Evolutionary conservation across 2,888 invertebrate genomes (phyloP).

Genomic region (Hipparchia semele): DNA sequence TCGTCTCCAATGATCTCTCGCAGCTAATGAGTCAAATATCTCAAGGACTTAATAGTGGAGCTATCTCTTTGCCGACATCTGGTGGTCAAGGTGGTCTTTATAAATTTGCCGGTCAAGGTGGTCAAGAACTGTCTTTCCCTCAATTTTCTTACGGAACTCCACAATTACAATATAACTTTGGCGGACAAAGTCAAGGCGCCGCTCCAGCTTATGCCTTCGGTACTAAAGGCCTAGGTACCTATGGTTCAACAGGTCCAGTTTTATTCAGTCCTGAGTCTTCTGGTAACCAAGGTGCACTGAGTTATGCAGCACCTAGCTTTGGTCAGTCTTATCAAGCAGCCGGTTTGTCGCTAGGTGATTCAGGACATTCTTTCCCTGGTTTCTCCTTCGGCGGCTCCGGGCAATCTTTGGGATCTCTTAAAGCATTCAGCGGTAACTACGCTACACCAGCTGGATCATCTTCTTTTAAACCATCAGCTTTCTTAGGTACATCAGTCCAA

Average conservation of each 20-base stretch:
- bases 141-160: constrained; percentile 62
- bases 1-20: constrained; percentile 61
- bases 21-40: constrained; percentile 74
- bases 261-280: constrained; percentile 67
- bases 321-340: constrained; percentile 42
- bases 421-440: constrained; percentile 56
- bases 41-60: constrained; percentile 67
- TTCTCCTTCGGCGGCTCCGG: constrained; percentile 51
- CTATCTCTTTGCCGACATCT: constrained; percentile 61
- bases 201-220: constrained; percentile 69
- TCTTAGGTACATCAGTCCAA: constrained; percentile 67
- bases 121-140: constrained; percentile 59
- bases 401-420: constrained; percentile 56
- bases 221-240: constrained; percentile 74
- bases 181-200: constrained; percentile 55
- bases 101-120: constrained; percentile 58
- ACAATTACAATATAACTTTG: constrained; percentile 56
- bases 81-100: constrained; percentile 57
- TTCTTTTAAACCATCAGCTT: constrained; percentile 76
- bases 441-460: constrained; percentile 57
- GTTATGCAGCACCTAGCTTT: constrained; percentile 53
- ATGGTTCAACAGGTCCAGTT: constrained; percentile 71
- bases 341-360: constrained; percentile 52
- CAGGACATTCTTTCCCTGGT: constrained; percentile 46
- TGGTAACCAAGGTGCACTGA: constrained; percentile 48